A percentile compares a stretch with the other conserved stretches of the same genome.
Evolutionary conservation across 2,888 invertebrate species (phyloP).

Genomic region (Plemyria rubiginata): DNA sequence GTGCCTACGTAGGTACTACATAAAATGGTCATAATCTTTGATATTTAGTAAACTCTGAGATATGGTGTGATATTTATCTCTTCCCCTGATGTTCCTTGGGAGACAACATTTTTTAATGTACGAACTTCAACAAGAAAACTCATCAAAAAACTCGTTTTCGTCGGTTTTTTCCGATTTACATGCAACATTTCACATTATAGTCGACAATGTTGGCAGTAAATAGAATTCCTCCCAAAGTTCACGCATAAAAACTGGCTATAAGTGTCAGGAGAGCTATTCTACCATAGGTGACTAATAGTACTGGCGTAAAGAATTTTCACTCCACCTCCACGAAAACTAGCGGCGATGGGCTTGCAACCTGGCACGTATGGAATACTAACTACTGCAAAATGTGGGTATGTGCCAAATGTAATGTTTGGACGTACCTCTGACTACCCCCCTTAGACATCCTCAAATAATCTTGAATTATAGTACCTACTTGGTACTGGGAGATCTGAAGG

Average conservation of each 20-base stretch:
- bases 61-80: too few relatives aligned
- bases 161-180: conserved; percentile 39
- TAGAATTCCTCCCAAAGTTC: conserved; percentile 67
- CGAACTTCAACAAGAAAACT: conserved; percentile 22
- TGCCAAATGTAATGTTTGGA: too few relatives aligned
- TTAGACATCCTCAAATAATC: too few relatives aligned
- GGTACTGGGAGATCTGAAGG: too few relatives aligned
- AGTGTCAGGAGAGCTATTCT: conserved; percentile 69
- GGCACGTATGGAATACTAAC: too few relatives aligned
- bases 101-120: conserved; percentile 16
- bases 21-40: too few relatives aligned
- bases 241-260: conserved; percentile 71
- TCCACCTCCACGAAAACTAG: not conserved
- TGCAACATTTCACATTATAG: conserved; percentile 59
- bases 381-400: too few relatives aligned
- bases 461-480: too few relatives aligned
- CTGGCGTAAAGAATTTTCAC: conserved; percentile 2
- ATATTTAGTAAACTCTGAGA: too few relatives aligned
- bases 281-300: conserved; percentile 33
- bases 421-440: too few relatives aligned
- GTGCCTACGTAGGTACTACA: not conserved
- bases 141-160: conserved; percentile 31
- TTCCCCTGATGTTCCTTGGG: too few relatives aligned
- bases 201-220: conserved; percentile 64
- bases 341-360: too few relatives aligned